Evolutionary conservation across 2,888 invertebrate species (phyloP).

Genomic region (Cephus sareptanus): DNA sequence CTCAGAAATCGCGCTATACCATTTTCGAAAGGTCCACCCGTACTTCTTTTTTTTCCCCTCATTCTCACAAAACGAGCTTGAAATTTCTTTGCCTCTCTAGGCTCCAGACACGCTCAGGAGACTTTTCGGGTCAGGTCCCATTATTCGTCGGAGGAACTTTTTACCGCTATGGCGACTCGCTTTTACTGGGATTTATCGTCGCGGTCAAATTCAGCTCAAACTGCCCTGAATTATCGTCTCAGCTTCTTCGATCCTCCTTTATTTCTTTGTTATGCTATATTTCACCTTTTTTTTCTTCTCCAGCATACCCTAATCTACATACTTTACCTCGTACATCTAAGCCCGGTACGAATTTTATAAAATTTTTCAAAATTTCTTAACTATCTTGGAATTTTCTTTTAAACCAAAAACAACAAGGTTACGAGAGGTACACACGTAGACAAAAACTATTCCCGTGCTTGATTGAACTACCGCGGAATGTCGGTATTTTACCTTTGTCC

Average conservation of each 20-base stretch:
- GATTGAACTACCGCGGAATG: not conserved
- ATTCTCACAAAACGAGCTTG: not conserved
- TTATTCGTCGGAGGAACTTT: conserved; percentile 36
- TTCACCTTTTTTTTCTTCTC: not conserved
- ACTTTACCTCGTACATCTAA: not conserved
- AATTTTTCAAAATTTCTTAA: not conserved
- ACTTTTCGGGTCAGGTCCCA: conserved; percentile 48
- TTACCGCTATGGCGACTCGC: conserved; percentile 12
- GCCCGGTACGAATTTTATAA: too few species aligned
- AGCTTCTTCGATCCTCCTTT: not conserved
- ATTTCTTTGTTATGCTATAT: not conserved
- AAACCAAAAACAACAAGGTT: too few species aligned
- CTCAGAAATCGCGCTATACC: not conserved
- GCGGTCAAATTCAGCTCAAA: conserved; percentile 35
- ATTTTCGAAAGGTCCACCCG: not conserved
- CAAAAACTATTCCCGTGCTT: not conserved
- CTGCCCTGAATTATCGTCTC: not conserved
- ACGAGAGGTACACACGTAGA: too few species aligned
- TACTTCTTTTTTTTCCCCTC: not conserved
- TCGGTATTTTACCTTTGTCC: not conserved
- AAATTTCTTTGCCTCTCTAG: not conserved
- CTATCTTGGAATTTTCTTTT: not conserved
- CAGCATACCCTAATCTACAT: not conserved
- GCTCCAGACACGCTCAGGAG: conserved; percentile 18
- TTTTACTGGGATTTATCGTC: conserved; percentile 26